Evolutionary conservation across 1,140 invertebrate genomes (phyloP).

Genomic region (Globodera ellingtonae): DNA sequence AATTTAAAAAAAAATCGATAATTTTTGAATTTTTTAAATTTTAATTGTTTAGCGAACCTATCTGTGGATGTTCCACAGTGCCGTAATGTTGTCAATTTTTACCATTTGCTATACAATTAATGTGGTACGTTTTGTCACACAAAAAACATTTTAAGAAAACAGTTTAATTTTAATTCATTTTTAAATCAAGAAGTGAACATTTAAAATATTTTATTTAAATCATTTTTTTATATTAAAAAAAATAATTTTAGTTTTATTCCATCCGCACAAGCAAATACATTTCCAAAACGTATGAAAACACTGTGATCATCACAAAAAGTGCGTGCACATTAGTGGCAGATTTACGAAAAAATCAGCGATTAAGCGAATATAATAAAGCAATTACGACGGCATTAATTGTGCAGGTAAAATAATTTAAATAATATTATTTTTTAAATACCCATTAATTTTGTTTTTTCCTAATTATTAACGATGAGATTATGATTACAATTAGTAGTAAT

Average conservation of each 20-base stretch:
- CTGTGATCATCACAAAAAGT: background rate
- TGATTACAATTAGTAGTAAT: no score
- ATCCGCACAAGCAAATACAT: constrained; percentile 12
- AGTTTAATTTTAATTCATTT: no score
- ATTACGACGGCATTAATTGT: constrained; percentile 16
- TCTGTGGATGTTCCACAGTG: constrained; percentile 16
- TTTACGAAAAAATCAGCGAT: background rate
- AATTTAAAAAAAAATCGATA: no score
- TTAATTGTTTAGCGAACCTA: constrained; percentile 6
- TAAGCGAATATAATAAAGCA: constrained; percentile 14
- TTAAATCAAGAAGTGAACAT: no score
- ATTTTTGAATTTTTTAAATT: background rate
- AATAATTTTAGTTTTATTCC: constrained; percentile 1
- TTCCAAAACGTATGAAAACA: constrained; percentile 1
- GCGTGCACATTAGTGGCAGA: background rate
- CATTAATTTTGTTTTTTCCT: no score
- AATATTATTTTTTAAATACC: no score
- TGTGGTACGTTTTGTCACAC: background rate
- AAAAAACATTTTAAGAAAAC: no score
- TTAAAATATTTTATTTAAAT: no score
- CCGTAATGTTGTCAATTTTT: constrained; percentile 20
- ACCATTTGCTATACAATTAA: constrained; percentile 11
- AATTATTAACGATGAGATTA: no score
- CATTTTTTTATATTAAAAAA: no score
- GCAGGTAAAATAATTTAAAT: no score